phyloP scores from a whole-genome alignment of 1,140 invertebrate genomes.

The Liolophura sinensis region DNA sequence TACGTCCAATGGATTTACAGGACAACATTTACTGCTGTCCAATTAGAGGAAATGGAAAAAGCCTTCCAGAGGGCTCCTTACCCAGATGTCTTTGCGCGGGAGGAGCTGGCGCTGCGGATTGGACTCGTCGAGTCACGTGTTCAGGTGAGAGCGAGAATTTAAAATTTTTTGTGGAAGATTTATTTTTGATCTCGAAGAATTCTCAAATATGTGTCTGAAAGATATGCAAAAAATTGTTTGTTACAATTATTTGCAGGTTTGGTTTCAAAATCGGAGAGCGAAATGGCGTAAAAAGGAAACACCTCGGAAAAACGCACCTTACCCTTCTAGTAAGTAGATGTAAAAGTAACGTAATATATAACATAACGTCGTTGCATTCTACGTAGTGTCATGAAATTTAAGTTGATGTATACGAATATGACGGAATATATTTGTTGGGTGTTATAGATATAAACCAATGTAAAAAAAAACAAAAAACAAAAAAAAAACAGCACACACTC shows the following conservation, averaged over 20 bases:
- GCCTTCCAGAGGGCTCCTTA: constrained; percentile 93
- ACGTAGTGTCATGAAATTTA: no score
- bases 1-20: constrained; percentile 46
- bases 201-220: no score
- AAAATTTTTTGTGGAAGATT: no score
- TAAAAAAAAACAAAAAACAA: no score
- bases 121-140: constrained; percentile 89
- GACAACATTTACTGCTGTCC: constrained; percentile 93
- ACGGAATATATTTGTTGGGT: no score
- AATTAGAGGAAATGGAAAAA: constrained; percentile 88
- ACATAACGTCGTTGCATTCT: no score
- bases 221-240: background rate
- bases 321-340: no score
- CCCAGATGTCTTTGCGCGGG: constrained; percentile 92
- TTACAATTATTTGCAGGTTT: constrained; percentile 70
- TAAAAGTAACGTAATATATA: no score
- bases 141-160: constrained; percentile 68
- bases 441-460: no score
- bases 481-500: no score
- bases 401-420: no score
- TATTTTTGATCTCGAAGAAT: no score
- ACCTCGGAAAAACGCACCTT: constrained; percentile 8
- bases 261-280: constrained; percentile 94
- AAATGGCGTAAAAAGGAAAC: constrained; percentile 93
- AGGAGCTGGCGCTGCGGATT: constrained; percentile 87